A percentile compares a stretch with the other conserved stretches of the same genome.
These are phyloP conservation scores for Diarsia brunnea DNA, from an alignment of 2,888 invertebrate genomes.

Conservation along the genomic window DNA sequence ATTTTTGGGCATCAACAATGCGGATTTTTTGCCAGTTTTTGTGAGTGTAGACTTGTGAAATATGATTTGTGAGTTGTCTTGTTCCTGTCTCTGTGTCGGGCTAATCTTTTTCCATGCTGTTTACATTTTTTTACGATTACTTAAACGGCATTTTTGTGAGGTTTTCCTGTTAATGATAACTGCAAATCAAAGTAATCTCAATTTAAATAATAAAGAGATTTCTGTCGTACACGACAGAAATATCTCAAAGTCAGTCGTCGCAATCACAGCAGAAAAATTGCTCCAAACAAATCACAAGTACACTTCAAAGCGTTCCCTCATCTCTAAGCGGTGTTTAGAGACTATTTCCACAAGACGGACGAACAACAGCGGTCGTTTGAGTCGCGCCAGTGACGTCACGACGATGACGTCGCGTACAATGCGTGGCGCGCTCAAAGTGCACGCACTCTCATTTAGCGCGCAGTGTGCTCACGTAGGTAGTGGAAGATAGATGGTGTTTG, in stretches of 20 bases:
- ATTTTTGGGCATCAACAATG: conserved; percentile 31
- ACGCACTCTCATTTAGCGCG: conserved; percentile 47
- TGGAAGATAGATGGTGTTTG: conserved; percentile 2
- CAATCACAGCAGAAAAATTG: neutral
- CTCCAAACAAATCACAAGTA: neutral
- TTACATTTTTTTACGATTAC: neutral
- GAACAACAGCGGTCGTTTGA: conserved; percentile 57
- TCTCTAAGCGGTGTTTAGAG: conserved; percentile 47
- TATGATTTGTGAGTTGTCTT: conserved; percentile 17
- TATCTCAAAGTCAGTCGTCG: neutral
- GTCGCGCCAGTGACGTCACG: conserved; percentile 32
- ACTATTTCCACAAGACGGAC: conserved; percentile 48
- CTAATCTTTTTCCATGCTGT: neutral
- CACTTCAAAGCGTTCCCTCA: conserved; percentile 37
- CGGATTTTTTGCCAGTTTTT: conserved; percentile 19
- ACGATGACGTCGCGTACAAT: conserved; percentile 47
- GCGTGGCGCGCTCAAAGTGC: conserved; percentile 41
- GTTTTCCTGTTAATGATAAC: too few species aligned
- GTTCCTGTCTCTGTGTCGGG: neutral
- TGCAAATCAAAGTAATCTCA: neutral
- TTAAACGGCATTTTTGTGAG: neutral
- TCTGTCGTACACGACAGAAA: neutral
- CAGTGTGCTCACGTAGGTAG: conserved; percentile 5
- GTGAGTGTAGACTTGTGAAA: conserved; percentile 12
- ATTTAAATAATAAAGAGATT: neutral